Percentiles rank a stretch among this genome's conserved stretches.
Evolutionary conservation across 2,113 vertebrate genomes (phyloP).

Genomic region (Brachypodius melanocephalos): DNA sequence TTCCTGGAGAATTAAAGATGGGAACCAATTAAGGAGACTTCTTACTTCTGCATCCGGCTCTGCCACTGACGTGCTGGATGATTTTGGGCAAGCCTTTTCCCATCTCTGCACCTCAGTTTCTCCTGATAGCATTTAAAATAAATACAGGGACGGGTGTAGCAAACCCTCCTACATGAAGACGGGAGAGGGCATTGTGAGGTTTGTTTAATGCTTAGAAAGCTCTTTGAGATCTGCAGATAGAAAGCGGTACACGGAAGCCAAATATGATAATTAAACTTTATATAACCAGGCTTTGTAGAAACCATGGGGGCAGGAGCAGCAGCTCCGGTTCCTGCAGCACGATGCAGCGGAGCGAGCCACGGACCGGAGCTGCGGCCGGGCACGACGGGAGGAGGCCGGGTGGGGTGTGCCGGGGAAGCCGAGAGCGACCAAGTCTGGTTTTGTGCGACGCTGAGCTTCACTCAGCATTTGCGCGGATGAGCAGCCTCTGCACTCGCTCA

Average conservation of each 20-base stretch:
- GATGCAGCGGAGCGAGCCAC: not conserved
- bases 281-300: slow-evolving; percentile 33
- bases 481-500: slow-evolving; percentile 52
- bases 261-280: slow-evolving; percentile 65
- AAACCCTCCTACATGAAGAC: slow-evolving; percentile 35
- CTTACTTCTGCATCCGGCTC: not conserved
- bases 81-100: not conserved
- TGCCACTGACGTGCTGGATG: not conserved
- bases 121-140: slow-evolving; percentile 30
- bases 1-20: not conserved
- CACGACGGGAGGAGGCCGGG: not conserved
- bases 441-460: not conserved
- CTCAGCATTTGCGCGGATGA: slow-evolving; percentile 23
- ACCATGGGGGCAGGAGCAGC: not conserved
- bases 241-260: slow-evolving; percentile 45
- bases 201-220: slow-evolving; percentile 67
- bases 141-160: slow-evolving; percentile 41
- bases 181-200: slow-evolving; percentile 53
- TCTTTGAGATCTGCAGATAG: slow-evolving; percentile 58
- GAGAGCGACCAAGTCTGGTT: not conserved
- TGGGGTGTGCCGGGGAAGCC: not conserved
- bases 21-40: not conserved
- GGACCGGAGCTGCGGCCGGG: not conserved
- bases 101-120: slow-evolving; percentile 17
- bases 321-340: not conserved